Conservation (phyloP, 2,888 invertebrate species). For the Ramazzottius varieornatus region DNA sequence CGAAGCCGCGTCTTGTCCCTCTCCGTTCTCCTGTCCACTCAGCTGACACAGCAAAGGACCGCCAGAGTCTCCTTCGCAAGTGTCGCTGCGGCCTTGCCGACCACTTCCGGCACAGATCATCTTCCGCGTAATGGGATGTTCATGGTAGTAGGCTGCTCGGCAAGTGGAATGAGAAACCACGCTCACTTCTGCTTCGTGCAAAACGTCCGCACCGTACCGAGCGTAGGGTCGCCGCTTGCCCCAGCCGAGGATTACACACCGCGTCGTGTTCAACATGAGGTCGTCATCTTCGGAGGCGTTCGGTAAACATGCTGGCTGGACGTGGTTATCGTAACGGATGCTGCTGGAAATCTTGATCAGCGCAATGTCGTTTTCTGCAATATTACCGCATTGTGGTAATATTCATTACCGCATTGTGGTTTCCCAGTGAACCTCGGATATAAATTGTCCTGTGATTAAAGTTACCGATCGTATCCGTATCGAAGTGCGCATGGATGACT, state of each 20-base stretch:
- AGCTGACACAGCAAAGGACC: slow-evolving; percentile 37
- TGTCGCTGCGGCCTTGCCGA: slow-evolving; percentile 49
- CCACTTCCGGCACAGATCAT: slow-evolving; percentile 74
- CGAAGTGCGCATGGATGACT: slow-evolving; percentile 55
- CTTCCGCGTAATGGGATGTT: slow-evolving; percentile 55
- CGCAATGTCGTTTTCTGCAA: slow-evolving; percentile 69
- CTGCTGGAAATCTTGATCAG: slow-evolving; percentile 37
- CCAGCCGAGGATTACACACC: slow-evolving; percentile 73
- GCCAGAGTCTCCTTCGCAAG: slow-evolving; percentile 65
- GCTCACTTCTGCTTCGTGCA: slow-evolving; percentile 68
- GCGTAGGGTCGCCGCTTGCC: slow-evolving; percentile 37
- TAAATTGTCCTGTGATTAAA: too few species aligned
- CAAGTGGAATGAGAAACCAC: slow-evolving; percentile 52
- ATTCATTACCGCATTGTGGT: too few species aligned
- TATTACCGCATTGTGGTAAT: too few species aligned
- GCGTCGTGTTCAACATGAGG: slow-evolving; percentile 33
- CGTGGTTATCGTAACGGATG: slow-evolving; percentile 18
- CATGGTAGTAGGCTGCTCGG: slow-evolving; percentile 43
- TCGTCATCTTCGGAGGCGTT: slow-evolving; percentile 32
- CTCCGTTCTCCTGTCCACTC: background rate
- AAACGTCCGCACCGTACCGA: slow-evolving; percentile 46
- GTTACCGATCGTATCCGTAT: slow-evolving; percentile 36
- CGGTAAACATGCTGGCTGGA: slow-evolving; percentile 58
- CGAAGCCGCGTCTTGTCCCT: background rate
- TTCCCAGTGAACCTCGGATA: too few species aligned